phyloP scores from a whole-genome alignment of 2,797 vertebrate genomes.

The Eleutherodactylus coqui region DNA sequence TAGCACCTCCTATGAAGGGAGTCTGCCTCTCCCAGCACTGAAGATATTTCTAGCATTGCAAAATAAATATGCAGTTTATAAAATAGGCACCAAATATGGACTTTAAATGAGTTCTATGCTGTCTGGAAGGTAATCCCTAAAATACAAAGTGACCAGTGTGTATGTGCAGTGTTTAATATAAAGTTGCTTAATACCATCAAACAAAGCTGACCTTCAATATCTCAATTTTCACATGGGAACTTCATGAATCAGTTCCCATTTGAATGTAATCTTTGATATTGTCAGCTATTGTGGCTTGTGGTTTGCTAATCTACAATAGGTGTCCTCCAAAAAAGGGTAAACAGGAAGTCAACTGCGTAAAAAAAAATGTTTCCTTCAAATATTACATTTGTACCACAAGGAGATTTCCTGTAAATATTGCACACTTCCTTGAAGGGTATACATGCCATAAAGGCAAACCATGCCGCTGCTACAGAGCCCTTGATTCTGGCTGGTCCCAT shows the following conservation, averaged over 20 bases:
- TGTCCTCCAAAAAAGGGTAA: slow-evolving; percentile 14
- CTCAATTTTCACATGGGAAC: slow-evolving; percentile 3
- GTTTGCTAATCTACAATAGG: not conserved
- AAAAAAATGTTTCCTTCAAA: not conserved
- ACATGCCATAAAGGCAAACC: not conserved
- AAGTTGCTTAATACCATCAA: not conserved
- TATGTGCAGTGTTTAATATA: not conserved
- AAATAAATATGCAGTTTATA: too few relatives aligned
- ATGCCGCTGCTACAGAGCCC: not conserved
- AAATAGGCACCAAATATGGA: too few relatives aligned
- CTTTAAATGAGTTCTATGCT: not conserved
- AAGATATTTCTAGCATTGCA: too few relatives aligned
- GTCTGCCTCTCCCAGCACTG: too few relatives aligned
- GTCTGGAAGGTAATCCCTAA: not conserved
- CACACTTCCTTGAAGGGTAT: not conserved
- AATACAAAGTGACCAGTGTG: not conserved
- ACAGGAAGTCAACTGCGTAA: slow-evolving; percentile 26
- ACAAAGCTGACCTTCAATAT: not conserved
- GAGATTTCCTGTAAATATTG: not conserved
- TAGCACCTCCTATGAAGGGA: too few relatives aligned
- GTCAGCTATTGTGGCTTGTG: slow-evolving; percentile 11
- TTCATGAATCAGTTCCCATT: not conserved
- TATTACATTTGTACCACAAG: not conserved
- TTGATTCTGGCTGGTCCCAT: not conserved
- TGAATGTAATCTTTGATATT: not conserved